Evolutionary conservation across 2,113 vertebrate genomes (phyloP), one percentile per base, ranked within the genome.

Genomic region (Condylura cristata): DNA sequence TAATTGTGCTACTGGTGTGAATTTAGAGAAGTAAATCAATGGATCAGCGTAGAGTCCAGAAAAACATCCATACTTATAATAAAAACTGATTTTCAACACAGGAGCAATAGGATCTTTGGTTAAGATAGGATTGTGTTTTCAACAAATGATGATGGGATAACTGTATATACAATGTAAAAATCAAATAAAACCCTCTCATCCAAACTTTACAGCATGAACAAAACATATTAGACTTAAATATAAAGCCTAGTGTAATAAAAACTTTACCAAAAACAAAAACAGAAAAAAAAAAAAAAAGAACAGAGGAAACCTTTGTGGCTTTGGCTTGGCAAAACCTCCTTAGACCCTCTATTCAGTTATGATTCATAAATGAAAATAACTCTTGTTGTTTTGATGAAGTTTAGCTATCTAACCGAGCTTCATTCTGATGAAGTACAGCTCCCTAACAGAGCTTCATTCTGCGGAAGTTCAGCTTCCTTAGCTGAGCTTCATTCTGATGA

Each of bases 121-220:
- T 75, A 60, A 86, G 30, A 30, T 2, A 93, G 68, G 34, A 53
- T 9, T 81, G 1, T 32, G 74, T 91, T 65, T 70, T 86, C n/a
- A 91, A 82, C 11, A 91, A 82, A 81, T 61, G 28, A 72, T 68
- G n/a, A 32, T n/a, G 2, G 60, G 81, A 86, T 48, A 86, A 94
- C 8, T 70, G 44, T 10, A 81, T 74, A 66, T 4, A 8, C 28
- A 86, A 51, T 51, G n/a, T 5, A 51, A 79, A 66, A 60, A 71
- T 20, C 18, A 63, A 86, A 86, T 24, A 41, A 66, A 58, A 46
- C 5, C 16, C 9, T 63, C 61, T 63, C 32, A 53, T 78, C 44
- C 51, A 82, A 81, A 82, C 20, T 18, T 92, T 44, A 79, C 1
- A 65, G 17, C 16, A 56, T 6, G 68, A 13, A 86, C 5, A 56